Evolutionary conservation across 2,113 vertebrate species (phyloP), one percentile per base, ranked within the genome.

Genomic region (Azemiops feae): DNA sequence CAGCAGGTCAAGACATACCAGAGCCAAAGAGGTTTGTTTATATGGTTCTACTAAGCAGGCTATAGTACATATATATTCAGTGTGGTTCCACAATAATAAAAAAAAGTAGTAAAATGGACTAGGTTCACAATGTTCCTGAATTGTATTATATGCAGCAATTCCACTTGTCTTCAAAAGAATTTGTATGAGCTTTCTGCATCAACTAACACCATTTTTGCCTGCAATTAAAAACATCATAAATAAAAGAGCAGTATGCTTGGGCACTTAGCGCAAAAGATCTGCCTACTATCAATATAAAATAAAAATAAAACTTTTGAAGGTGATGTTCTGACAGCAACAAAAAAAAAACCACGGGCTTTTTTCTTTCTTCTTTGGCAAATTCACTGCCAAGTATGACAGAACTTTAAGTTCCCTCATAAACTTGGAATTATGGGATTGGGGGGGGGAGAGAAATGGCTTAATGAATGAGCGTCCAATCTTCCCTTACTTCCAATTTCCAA

Each of bases 171-270:
- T 81, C 39, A 93, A 86, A 92, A 96, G 94, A 58, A 27, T 6
- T 94, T 96, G 97, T 97, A 96, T 53, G 95, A 93, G 94, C 81
- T 95, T 91, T 94, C 97, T 95, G 94, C 89, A 92, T 94, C 93
- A 91, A 47, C 0, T 94, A 93, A 94, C 96, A 96, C 92, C 95
- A 93, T 92, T 95, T 92, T 91, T 94, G 92, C 94, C 90, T 91
- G 93, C 95, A 96, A 97, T 96, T 96, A 97, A 96, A 90, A 9
- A 95, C 88, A 94, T 94, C 92, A 92, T 96, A 95, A 96, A 96
- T 89, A 93, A 94, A 92, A 93, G 90, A 95, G 87, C 57, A 92
- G 89, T 93, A 92, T 69, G 53, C 91, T 53, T 50, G 2, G 92
- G 52, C 55, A 88, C 16, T 91, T 10, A 87, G 91, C 89, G 95